Conservation (phyloP, 2,113 vertebrate species). For the Recurvirostra avosetta region DNA sequence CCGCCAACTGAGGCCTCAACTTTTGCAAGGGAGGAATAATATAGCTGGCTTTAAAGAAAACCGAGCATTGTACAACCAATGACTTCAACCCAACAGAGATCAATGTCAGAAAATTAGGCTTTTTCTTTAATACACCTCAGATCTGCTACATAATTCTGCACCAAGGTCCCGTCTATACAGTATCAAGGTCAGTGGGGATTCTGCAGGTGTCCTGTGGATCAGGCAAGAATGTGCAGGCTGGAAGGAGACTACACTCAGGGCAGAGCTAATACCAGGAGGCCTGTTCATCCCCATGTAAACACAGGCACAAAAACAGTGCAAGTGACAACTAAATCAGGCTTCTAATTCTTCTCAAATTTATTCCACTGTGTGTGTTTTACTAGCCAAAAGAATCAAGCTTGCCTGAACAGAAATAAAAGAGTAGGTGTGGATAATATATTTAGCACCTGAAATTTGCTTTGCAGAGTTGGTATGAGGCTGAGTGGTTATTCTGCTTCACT, state of each 20-base stretch:
- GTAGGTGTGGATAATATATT: conserved; percentile 39
- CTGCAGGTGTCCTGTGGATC: background rate
- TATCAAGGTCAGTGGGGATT: background rate
- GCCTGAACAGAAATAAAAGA: conserved; percentile 49
- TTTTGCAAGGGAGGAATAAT: background rate
- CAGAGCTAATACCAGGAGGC: background rate
- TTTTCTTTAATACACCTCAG: background rate
- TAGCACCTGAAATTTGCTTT: conserved; percentile 45
- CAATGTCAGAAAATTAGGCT: background rate
- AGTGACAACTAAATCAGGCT: background rate
- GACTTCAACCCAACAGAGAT: background rate
- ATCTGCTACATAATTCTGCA: background rate
- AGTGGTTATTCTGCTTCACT: conserved; percentile 24
- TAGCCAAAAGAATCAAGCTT: conserved; percentile 27
- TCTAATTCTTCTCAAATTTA: background rate
- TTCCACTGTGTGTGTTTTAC: conserved; percentile 6
- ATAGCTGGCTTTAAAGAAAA: background rate
- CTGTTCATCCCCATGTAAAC: background rate
- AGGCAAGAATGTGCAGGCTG: background rate
- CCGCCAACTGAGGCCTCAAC: background rate
- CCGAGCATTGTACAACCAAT: rapidly evolving
- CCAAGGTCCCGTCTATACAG: background rate
- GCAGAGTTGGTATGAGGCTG: background rate
- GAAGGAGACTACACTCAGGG: background rate
- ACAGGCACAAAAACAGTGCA: background rate